Evolutionary conservation across 2,113 vertebrate species (phyloP).

Genomic region (Nanorana parkeri): DNA sequence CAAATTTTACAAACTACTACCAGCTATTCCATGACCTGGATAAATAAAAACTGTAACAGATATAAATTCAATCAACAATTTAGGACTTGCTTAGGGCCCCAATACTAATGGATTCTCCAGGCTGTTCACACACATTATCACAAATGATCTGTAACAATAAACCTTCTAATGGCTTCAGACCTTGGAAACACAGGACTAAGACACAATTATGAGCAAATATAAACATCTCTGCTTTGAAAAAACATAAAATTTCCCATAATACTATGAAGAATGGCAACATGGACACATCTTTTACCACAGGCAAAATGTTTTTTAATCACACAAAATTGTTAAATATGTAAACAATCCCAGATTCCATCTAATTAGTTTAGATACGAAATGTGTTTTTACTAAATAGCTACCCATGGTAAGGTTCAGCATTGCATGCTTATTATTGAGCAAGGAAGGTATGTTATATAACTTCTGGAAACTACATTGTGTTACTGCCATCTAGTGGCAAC

Average conservation of each 20-base stretch:
- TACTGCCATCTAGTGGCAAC: conserved; percentile 23
- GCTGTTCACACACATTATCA: no score
- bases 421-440: not conserved
- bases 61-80: no score
- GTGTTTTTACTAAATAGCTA: not conserved
- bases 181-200: not conserved
- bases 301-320: not conserved
- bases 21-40: no score
- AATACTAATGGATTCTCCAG: no score
- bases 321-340: conserved; percentile 13
- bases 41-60: no score
- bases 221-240: conserved; percentile 8
- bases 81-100: no score
- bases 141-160: no score
- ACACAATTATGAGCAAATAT: conserved; percentile 16
- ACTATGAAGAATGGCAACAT: not conserved
- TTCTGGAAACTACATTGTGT: not conserved
- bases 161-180: not conserved
- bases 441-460: not conserved
- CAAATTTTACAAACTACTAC: no score
- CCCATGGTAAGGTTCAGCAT: not conserved
- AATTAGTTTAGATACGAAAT: not conserved
- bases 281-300: not conserved
- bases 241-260: conserved; percentile 27
- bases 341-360: not conserved